These are phyloP conservation scores for Megaptera novaeangliae DNA, from an alignment of 2,113 vertebrate species.

Conservation along the genomic window DNA sequence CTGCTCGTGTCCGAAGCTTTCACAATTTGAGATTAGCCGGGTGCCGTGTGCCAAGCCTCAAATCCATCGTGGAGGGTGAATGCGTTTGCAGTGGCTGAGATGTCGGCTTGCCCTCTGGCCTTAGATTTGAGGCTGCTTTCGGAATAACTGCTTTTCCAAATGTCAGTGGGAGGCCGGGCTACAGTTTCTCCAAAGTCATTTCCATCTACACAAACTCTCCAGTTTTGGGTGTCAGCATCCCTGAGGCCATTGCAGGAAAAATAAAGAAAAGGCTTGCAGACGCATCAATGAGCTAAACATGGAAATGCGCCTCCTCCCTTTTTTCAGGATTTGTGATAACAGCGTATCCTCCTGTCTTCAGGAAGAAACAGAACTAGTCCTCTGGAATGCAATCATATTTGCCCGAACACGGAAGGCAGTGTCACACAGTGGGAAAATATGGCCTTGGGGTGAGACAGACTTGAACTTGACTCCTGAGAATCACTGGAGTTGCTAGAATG, in stretches of 20 bases:
- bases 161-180: conserved; percentile 64
- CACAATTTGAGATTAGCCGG: neutral
- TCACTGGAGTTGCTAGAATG: neutral
- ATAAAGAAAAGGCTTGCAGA: conserved; percentile 63
- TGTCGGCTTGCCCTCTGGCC: conserved; percentile 38
- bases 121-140: conserved; percentile 53
- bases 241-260: conserved; percentile 57
- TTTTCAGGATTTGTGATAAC: conserved; percentile 66
- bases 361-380: conserved; percentile 56
- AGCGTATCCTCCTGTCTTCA: neutral
- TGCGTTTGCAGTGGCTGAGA: neutral
- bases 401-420: neutral
- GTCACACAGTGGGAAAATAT: neutral
- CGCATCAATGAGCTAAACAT: conserved; percentile 61
- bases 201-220: conserved; percentile 62
- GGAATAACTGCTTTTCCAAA: conserved; percentile 49
- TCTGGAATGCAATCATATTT: neutral
- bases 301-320: conserved; percentile 55
- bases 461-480: neutral
- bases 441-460: neutral
- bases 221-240: conserved; percentile 10
- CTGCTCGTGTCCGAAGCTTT: neutral
- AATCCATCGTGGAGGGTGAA: rapidly evolving
- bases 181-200: conserved; percentile 69
- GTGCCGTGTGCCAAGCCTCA: neutral